Conservation (phyloP, 2,888 invertebrate genomes). For the Tetragnatha montana region DNA sequence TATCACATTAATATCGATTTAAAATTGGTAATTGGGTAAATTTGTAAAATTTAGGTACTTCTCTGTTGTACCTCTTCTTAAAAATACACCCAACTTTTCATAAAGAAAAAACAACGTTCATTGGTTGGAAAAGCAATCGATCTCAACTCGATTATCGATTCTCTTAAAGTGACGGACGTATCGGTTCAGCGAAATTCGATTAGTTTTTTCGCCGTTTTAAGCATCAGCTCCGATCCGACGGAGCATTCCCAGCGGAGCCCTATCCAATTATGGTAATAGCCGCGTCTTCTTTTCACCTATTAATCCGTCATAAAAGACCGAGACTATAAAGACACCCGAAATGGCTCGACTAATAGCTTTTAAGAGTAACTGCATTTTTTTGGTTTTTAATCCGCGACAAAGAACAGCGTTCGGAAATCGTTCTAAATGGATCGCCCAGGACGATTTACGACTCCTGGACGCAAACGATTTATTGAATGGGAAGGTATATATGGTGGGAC, state of each 20-base stretch:
- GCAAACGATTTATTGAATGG: conserved; percentile 49
- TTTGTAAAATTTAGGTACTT: too few species aligned
- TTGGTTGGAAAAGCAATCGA: not conserved
- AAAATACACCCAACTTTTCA: too few species aligned
- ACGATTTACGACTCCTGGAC: conserved; percentile 25
- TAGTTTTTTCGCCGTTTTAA: not conserved
- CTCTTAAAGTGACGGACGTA: not conserved
- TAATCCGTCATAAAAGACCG: conserved; percentile 68
- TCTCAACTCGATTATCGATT: not conserved
- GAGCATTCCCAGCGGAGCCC: conserved; percentile 27
- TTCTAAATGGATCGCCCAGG: conserved; percentile 47
- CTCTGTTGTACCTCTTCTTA: too few species aligned
- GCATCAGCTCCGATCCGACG: not conserved
- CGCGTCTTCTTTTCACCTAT: conserved; percentile 57
- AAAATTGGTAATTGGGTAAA: too few species aligned
- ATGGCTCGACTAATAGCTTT: conserved; percentile 63
- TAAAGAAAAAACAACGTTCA: too few species aligned
- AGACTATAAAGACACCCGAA: conserved; percentile 35
- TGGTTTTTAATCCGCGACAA: conserved; percentile 35
- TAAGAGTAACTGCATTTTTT: conserved; percentile 60
- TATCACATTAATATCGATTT: too few species aligned
- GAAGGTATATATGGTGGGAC: conserved; percentile 56
- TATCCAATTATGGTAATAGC: conserved; percentile 69
- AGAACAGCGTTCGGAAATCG: conserved; percentile 37
- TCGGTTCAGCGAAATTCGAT: not conserved